Base-by-base conservation (phyloP, 2,888 invertebrate genomes). In the Palloptera scutellata region DNA sequence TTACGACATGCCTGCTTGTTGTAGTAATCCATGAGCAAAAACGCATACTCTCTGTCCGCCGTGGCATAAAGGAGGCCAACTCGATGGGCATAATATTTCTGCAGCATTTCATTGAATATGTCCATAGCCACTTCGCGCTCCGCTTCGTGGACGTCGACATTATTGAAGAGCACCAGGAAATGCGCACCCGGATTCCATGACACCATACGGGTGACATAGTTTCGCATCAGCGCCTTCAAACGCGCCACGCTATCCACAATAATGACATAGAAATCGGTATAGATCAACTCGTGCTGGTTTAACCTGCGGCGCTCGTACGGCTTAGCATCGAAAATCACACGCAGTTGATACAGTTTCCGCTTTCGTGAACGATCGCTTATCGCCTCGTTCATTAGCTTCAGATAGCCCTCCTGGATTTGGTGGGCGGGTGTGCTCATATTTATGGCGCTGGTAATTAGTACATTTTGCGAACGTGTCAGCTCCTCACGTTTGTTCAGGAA, bases 171-270 rank as follows among this genome's bases (percentile, higher is more conserved):
- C 15, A 85, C 74, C 4, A 85, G 63, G 66, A 84, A 85, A 20
- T 76, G 78, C 0, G 80, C 85, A 0, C 81, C 83, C 0, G 85
- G 84, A 73, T 85, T 85, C 83, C 85, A 85, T 0, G 81, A 79
- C 8, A 78, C 69, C 73, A 79, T 77, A 12, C 67, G 71, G 42
- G 75, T 80, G 2, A 84, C 72, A 66, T 74, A 76, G 0, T 70
- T 59, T 0, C 48, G 59, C 74, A 84, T 72, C 0, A 84, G 70
- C 0, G 43, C 66, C 0, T 67, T 67, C 11, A 84, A 51, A 0
- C 78, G 74, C 1, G 69, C 59, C 53, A 81, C 61, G 1, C 75
- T 74, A 61, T 85, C 85, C 12, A 79, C 73, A 0, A 85, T 69
- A 1, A 85, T 76, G 1, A 84, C 77, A 58, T 84, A 85, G 68